Evolutionary conservation across 37 sponge, comb jelly and placozoan genomes (phyloP), one percentile per base, ranked within the genome.

Genomic region (Ianthella basta): DNA sequence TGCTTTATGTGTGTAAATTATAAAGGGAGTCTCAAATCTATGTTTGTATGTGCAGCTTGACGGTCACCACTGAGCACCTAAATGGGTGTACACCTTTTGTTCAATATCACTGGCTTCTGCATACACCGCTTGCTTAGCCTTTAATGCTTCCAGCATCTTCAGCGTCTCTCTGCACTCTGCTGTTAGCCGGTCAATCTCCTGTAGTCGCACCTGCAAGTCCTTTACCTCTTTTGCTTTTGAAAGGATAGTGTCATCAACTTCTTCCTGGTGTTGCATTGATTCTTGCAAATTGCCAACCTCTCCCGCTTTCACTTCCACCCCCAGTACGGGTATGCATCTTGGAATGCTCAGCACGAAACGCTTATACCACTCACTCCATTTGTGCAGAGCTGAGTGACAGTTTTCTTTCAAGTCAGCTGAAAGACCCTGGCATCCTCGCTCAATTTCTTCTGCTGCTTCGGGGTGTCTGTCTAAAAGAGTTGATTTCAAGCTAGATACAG

Each of bases 391-490:
- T 4, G 40, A 24, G 6, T 40, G 25, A 24, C 13, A 44, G n/a
- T 40, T 50, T 24, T 21, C 21, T 50, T 36, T 44, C 44, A 75
- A 20, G 38, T 24, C 16, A 50, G 16, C 53, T 21, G 44, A 40
- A 24, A 75, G 78, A 40, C 40, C 24, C 12, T 40, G 25, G 38
- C 86, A 91, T 30, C 85, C 67, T 63, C 35, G 30, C 20, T 88
- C 66, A 0, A 91, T 66, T 57, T 84, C 92, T 27, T 73, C 80
- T 41, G 70, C 25, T 27, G 59, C 72, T 2, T 91, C 86, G 14
- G 92, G 89, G 64, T 82, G 87, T 39, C 86, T 78, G 0, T 53
- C 63, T 6, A 84, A 35, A 41, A 93, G 72, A 3, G 59, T 80
- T 60, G 87, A 81, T 36, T 80, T 72, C 13, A 89, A 68, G 6